Percentiles rank a stretch among this genome's conserved stretches.
phyloP scores from a whole-genome alignment of 30 jellyfish, hydroid and myxozoan genomes.

The Turritopsis dohrnii region DNA sequence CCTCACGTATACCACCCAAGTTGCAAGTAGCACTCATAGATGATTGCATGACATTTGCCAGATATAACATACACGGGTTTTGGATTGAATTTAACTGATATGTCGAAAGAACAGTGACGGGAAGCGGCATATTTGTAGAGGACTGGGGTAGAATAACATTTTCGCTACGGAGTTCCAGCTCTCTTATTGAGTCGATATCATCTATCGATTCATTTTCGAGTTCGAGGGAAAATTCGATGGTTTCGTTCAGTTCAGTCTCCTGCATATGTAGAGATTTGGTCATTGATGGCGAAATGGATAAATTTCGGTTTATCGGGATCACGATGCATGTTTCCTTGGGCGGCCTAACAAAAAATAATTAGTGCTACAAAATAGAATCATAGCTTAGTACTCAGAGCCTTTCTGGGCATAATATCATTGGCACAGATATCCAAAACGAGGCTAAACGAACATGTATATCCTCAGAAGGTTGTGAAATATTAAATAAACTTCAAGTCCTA shows the following conservation, averaged over 20 bases:
- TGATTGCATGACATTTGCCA: background rate
- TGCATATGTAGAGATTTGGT: background rate
- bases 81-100: background rate
- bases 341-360: background rate
- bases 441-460: no score
- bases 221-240: background rate
- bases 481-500: no score
- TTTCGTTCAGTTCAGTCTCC: background rate
- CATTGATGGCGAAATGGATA: background rate
- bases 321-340: background rate
- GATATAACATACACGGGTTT: background rate
- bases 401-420: no score
- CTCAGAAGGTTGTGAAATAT: no score
- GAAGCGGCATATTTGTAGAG: background rate
- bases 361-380: background rate
- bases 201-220: background rate
- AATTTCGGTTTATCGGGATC: background rate
- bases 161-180: background rate
- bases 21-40: background rate
- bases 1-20: background rate
- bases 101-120: background rate
- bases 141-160: background rate
- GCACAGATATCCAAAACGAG: no score
- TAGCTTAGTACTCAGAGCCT: background rate
- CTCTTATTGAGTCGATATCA: background rate